phyloP scores from a whole-genome alignment of 1,140 invertebrate genomes.

The Calycopis cecrops region DNA sequence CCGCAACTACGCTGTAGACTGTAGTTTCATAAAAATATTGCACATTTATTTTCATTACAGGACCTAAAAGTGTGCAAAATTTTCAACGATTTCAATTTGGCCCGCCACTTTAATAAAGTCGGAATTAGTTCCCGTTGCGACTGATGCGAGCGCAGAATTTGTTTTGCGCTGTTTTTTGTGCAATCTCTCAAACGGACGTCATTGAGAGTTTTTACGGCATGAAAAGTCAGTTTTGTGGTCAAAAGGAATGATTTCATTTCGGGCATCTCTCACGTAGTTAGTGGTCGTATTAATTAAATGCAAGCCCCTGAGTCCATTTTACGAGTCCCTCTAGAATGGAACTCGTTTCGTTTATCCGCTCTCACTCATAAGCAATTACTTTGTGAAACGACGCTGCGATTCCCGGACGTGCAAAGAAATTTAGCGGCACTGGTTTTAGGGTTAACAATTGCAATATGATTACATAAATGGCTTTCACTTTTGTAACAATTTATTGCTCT shows the following conservation, averaged over 20 bases:
- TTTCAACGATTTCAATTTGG: too few relatives aligned
- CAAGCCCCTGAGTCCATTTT: slow-evolving; percentile 68
- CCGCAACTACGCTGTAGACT: too few relatives aligned
- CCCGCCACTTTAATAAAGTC: slow-evolving; percentile 21
- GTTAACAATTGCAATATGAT: slow-evolving; percentile 6
- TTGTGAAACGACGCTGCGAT: slow-evolving; percentile 52
- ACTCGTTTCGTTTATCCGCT: slow-evolving; percentile 67
- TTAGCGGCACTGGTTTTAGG: slow-evolving; percentile 46
- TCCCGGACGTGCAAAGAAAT: slow-evolving; percentile 61
- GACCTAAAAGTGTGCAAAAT: too few relatives aligned
- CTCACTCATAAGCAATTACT: slow-evolving; percentile 70
- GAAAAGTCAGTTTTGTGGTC: slow-evolving; percentile 49
- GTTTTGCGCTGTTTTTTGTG: slow-evolving; percentile 31
- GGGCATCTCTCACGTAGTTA: slow-evolving; percentile 51
- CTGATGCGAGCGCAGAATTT: slow-evolving; percentile 19
- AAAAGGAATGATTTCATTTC: slow-evolving; percentile 60
- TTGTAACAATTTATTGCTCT: not conserved
- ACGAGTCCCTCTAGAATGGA: slow-evolving; percentile 55
- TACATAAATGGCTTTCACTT: slow-evolving; percentile 7
- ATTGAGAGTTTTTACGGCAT: slow-evolving; percentile 22
- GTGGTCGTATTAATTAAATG: slow-evolving; percentile 69
- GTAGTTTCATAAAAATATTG: too few relatives aligned
- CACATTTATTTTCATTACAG: too few relatives aligned
- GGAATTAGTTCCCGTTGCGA: slow-evolving; percentile 16
- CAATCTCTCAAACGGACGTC: slow-evolving; percentile 27